Base-by-base conservation (phyloP, 2,113 vertebrate genomes). In the Astatotilapia flaviijosephi region DNA sequence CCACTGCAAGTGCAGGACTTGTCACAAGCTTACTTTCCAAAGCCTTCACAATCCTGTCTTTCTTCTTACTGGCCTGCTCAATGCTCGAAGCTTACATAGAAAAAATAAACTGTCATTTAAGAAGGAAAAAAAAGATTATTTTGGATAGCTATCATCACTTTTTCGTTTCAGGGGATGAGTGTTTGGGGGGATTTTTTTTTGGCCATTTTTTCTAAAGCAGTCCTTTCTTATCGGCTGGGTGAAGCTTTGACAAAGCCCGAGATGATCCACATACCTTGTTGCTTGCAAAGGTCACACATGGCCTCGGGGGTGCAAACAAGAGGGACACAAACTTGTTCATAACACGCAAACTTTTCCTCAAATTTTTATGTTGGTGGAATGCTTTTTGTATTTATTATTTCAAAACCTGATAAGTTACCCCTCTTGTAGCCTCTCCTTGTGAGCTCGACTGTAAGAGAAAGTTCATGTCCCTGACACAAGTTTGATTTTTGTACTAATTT, bases 21-120 rank as follows among this genome's bases (percentile, higher is more conserved):
- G 84, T 91, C 37, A 79, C 13, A 89, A 70, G 84, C 62, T 90
- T 85, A 88, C 79, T 89, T 85, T 62, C 73, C 62, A 92, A 87
- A 90, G 86, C 84, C 45, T 73, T 85, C 42, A 51, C 45, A 86
- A 65, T 83, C 79, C 87, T 86, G 60, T 10, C 5, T 90, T 88
- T 86, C 75, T 79, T 86, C 45, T 80, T 42, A 75, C 17, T 28
- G 80, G 75, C 54, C 58, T 80, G 51, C 81, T 84, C 85, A 26
- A 4, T 70, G 51, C 70, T 83, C 21, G 37, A 35, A 47, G 86
- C 82, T 86, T 54, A 70, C 55, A 42, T 62, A 51, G 17, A 77
- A 77, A 77, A 77, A 77, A 77, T 51, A 77, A n/a, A 51, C 45
- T 60, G 40, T 47, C 21, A 81, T 56, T 45, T 81, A 14, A 60